A percentile compares a stretch with the other conserved stretches of the same genome.
phyloP scores from a whole-genome alignment of 37 sponge, comb jelly and placozoan genomes.

The Hexactinellida sp. region DNA sequence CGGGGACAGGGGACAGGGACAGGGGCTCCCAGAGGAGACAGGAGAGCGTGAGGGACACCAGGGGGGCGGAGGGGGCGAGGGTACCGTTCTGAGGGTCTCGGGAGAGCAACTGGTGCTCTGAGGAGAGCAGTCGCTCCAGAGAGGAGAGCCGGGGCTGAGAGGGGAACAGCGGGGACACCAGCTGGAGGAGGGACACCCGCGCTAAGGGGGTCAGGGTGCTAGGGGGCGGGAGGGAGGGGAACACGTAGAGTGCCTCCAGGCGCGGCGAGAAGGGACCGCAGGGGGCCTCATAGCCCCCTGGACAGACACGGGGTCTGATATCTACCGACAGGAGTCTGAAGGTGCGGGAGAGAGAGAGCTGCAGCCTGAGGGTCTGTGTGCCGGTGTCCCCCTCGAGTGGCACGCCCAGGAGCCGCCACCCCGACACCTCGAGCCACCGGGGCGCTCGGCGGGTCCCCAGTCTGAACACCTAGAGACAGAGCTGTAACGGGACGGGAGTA shows the following conservation, averaged over 20 bases:
- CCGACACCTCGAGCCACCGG: background rate
- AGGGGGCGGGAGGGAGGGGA: background rate
- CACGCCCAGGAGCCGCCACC: background rate
- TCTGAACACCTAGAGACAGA: background rate
- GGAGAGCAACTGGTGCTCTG: background rate
- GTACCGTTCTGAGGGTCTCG: background rate
- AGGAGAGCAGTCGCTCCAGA: background rate
- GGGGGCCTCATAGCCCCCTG: background rate
- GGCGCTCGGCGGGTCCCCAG: background rate
- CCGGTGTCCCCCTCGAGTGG: background rate
- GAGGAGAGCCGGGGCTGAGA: background rate
- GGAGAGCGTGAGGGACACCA: background rate
- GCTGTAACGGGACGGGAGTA: background rate
- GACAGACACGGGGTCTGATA: background rate
- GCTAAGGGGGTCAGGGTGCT: background rate
- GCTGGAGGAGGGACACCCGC: background rate
- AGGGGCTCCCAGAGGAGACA: background rate
- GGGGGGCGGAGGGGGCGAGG: background rate
- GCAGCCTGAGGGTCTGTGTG: background rate
- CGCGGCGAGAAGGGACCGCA: background rate
- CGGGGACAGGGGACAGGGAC: background rate
- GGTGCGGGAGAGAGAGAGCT: background rate
- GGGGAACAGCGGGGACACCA: background rate
- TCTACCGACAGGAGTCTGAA: background rate
- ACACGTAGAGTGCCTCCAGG: background rate